Percentiles rank a stretch among this genome's conserved stretches.
Conservation (phyloP, 2,888 invertebrate genomes). For the Hypselothyrea guttata region DNA sequence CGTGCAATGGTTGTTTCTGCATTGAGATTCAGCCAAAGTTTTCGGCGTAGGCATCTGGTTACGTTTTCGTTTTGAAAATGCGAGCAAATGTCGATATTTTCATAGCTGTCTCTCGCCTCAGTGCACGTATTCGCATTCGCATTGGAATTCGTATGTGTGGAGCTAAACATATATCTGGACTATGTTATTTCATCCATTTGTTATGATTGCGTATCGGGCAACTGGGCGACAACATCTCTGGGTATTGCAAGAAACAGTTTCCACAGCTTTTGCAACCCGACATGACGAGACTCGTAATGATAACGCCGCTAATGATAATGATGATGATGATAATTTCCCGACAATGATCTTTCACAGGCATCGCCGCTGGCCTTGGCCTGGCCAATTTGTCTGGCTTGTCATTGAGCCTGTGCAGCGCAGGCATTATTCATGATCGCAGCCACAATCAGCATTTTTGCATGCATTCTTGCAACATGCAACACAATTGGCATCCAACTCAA, state of each 20-base stretch:
- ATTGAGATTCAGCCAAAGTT: conserved; percentile 33
- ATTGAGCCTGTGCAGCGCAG: conserved; percentile 37
- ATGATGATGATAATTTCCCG: conserved; percentile 39
- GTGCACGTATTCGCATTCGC: conserved; percentile 17
- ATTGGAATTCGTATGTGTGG: not conserved
- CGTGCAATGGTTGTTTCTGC: no score
- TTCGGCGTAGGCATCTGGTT: conserved; percentile 43
- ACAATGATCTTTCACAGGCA: conserved; percentile 36
- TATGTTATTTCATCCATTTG: conserved; percentile 28
- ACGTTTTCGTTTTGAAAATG: conserved; percentile 59
- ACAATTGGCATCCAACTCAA: conserved; percentile 1
- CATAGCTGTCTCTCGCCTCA: conserved; percentile 1
- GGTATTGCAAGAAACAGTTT: conserved; percentile 17
- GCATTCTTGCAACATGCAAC: conserved; percentile 62
- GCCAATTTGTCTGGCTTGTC: conserved; percentile 54
- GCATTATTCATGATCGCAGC: conserved; percentile 54
- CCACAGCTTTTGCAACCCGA: conserved; percentile 19
- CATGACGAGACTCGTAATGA: conserved; percentile 9
- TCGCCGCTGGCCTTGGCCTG: conserved; percentile 54
- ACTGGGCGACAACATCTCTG: conserved; percentile 6
- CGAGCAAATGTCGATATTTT: conserved; percentile 37
- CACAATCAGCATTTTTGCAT: conserved; percentile 65
- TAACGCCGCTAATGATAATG: conserved; percentile 9
- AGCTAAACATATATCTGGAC: not conserved
- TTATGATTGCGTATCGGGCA: conserved; percentile 50